A percentile compares a stretch with the other conserved stretches of the same genome.
These are phyloP conservation scores for Acrossocheilus wenchowensis DNA, from an alignment of 2,797 vertebrate species.

Conservation along the genomic window DNA sequence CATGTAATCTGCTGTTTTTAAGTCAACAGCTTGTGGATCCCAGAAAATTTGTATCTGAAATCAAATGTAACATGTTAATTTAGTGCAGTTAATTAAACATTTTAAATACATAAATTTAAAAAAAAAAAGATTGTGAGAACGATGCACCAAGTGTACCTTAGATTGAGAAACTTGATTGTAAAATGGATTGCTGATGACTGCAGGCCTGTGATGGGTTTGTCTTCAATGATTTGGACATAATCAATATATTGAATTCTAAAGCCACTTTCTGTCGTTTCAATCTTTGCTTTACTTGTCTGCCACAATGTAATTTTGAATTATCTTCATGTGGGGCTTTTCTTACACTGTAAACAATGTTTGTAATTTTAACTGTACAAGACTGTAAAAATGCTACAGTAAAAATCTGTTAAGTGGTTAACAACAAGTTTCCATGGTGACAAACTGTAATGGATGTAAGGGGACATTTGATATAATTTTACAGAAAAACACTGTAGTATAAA, in stretches of 20 bases:
- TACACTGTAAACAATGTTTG: not conserved
- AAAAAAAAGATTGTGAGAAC: not conserved
- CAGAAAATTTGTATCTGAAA: not conserved
- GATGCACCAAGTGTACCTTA: not conserved
- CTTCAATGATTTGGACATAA: not conserved
- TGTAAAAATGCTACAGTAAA: too few relatives aligned
- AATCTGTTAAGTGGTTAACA: not conserved
- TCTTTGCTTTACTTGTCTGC: not conserved
- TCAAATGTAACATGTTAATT: not conserved
- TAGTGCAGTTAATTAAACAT: not conserved
- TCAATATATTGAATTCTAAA: not conserved
- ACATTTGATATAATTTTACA: too few relatives aligned
- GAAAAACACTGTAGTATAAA: too few relatives aligned
- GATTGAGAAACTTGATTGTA: not conserved
- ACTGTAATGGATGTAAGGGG: too few relatives aligned
- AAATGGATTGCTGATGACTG: not conserved
- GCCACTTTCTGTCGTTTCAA: not conserved
- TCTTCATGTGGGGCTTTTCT: not conserved
- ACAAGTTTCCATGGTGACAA: not conserved
- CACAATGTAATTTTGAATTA: not conserved
- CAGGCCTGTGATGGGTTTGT: not conserved
- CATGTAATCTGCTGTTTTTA: not conserved
- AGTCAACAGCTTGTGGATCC: not conserved
- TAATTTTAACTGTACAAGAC: too few relatives aligned
- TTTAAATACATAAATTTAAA: not conserved